Conservation (phyloP, 2,797 vertebrate genomes). For the Bradypus variegatus region DNA sequence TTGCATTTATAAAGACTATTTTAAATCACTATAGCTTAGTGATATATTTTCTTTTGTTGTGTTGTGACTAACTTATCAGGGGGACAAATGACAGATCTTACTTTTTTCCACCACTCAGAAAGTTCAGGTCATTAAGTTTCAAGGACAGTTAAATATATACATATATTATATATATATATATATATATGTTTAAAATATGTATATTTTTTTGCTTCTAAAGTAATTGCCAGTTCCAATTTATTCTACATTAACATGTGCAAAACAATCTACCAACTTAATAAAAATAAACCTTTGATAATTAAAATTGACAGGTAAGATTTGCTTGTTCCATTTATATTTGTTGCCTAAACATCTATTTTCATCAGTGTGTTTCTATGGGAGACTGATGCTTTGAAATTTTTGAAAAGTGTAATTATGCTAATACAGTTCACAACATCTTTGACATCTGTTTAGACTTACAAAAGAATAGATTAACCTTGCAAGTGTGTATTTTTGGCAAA, state of each 20-base stretch:
- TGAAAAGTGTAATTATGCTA: constrained; percentile 8
- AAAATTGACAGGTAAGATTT: constrained; percentile 11
- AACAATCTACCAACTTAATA: neutral
- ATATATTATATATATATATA: too few species aligned
- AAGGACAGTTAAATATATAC: neutral
- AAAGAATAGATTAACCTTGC: neutral
- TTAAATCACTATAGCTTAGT: neutral
- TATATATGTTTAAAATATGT: too few species aligned
- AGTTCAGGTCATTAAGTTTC: neutral
- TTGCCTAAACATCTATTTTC: constrained; percentile 7
- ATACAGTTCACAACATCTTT: neutral
- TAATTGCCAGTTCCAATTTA: neutral
- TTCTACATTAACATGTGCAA: neutral
- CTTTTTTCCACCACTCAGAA: neutral
- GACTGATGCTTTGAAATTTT: neutral
- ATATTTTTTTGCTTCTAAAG: neutral
- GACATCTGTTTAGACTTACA: neutral
- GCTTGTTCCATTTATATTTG: neutral
- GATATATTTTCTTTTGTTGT: neutral
- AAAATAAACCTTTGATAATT: neutral
- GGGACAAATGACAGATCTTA: neutral
- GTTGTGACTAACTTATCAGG: neutral
- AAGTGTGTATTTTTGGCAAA: constrained; percentile 2
- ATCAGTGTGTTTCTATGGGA: neutral
- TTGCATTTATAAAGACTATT: neutral